Conservation (phyloP, 2,113 vertebrate genomes). For the Vicugna pacos region DNA sequence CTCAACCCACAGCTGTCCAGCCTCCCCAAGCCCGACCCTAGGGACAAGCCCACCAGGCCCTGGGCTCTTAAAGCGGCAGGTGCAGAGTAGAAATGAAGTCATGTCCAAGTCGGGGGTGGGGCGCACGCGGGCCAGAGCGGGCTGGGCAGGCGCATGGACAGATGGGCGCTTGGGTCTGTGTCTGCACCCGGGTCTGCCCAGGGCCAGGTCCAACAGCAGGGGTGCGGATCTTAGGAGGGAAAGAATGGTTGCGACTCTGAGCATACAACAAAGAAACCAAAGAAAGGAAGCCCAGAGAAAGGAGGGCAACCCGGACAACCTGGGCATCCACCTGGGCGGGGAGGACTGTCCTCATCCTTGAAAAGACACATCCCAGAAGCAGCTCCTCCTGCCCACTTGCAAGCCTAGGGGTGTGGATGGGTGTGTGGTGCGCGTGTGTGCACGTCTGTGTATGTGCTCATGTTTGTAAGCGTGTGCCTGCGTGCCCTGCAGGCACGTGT, state of each 20-base stretch:
- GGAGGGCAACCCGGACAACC: not conserved
- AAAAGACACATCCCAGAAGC: not conserved
- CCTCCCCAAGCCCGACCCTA: constrained; percentile 17
- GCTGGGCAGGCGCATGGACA: not conserved
- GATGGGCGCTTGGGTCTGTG: constrained; percentile 1
- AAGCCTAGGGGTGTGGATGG: not conserved
- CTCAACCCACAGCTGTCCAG: constrained; percentile 55
- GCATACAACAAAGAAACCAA: not conserved
- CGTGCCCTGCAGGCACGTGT: no score
- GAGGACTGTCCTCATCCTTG: not conserved
- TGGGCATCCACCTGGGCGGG: not conserved
- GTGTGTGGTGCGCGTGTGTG: fast-evolving
- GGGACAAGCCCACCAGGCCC: constrained; percentile 62
- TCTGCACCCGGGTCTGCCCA: not conserved
- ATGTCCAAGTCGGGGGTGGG: not conserved
- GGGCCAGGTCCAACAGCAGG: not conserved
- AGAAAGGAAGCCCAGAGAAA: not conserved
- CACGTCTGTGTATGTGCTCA: no score
- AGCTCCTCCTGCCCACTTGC: not conserved
- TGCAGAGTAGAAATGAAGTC: constrained; percentile 56
- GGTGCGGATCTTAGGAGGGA: not conserved
- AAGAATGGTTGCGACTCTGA: not conserved
- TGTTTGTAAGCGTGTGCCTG: not conserved
- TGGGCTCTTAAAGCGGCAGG: constrained; percentile 79
- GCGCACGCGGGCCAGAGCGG: not conserved